Conservation (phyloP, 2,888 invertebrate species). For the Lysandra bellargus region DNA sequence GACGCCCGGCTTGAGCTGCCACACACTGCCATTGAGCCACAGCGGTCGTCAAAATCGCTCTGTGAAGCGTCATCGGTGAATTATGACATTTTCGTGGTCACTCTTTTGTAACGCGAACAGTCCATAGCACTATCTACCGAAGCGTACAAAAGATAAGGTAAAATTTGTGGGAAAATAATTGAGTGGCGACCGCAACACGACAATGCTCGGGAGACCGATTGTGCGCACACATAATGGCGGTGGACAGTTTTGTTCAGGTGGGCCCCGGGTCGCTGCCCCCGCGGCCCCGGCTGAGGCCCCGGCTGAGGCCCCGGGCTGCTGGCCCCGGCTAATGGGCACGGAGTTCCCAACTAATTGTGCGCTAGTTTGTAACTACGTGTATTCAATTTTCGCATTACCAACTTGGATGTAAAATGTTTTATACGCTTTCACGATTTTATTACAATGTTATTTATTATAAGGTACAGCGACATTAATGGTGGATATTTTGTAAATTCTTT, state of each 20-base stretch:
- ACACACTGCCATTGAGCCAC: no score
- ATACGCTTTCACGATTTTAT: not conserved
- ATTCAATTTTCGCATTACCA: slow-evolving; percentile 5
- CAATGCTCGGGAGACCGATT: slow-evolving; percentile 12
- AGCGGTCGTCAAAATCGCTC: no score
- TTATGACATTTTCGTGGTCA: not conserved
- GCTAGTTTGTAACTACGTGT: slow-evolving; percentile 5
- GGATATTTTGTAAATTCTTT: no score
- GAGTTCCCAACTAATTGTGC: not conserved
- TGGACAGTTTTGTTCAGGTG: not conserved
- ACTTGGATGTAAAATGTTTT: not conserved
- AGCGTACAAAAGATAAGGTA: not conserved
- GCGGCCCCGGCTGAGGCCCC: no score
- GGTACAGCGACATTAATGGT: no score
- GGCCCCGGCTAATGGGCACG: not conserved
- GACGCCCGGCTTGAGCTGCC: no score
- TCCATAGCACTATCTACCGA: not conserved
- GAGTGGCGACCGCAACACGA: not conserved
- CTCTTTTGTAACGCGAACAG: not conserved
- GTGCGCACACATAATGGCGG: not conserved
- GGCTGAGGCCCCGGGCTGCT: not conserved
- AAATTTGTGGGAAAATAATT: slow-evolving; percentile 16
- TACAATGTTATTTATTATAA: no score
- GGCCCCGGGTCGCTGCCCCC: not conserved
- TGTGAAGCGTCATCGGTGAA: not conserved